These are phyloP conservation scores for Montipora efflorescens DNA, from an alignment of 64 coral and sea anemone genomes.

Conservation along the genomic window DNA sequence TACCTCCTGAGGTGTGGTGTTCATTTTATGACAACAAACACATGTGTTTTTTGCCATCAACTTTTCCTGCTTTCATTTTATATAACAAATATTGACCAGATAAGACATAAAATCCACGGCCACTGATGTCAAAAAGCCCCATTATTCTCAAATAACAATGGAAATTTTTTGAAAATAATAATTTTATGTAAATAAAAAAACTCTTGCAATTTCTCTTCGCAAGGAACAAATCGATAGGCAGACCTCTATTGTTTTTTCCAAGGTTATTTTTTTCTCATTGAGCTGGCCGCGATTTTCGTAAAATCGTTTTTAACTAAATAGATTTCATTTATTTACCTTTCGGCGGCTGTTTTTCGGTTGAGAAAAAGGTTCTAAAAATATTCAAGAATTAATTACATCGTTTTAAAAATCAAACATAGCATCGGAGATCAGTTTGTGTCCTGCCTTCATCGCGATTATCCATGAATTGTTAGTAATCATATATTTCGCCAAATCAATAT, in stretches of 20 bases:
- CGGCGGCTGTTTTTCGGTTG: background rate
- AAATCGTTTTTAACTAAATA: background rate
- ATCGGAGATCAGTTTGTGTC: background rate
- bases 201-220: background rate
- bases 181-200: background rate
- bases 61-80: background rate
- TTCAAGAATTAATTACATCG: constrained; percentile 33
- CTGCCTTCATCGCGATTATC: background rate
- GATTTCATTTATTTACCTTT: constrained; percentile 30
- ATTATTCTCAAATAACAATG: background rate
- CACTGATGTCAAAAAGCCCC: constrained; percentile 5
- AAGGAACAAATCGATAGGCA: background rate
- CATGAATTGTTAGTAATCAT: background rate
- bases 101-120: background rate
- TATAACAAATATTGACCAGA: constrained; percentile 6
- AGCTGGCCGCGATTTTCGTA: background rate
- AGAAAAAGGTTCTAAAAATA: background rate
- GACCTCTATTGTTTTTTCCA: no score
- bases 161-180: background rate
- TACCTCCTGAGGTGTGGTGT: constrained; percentile 12
- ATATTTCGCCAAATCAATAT: background rate
- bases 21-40: constrained; percentile 39
- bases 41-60: background rate
- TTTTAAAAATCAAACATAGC: constrained; percentile 10
- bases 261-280: background rate